Percentiles rank a stretch among this genome's conserved stretches.
Conservation (phyloP, 2,113 vertebrate genomes). For the Stigmatopora nigra region DNA sequence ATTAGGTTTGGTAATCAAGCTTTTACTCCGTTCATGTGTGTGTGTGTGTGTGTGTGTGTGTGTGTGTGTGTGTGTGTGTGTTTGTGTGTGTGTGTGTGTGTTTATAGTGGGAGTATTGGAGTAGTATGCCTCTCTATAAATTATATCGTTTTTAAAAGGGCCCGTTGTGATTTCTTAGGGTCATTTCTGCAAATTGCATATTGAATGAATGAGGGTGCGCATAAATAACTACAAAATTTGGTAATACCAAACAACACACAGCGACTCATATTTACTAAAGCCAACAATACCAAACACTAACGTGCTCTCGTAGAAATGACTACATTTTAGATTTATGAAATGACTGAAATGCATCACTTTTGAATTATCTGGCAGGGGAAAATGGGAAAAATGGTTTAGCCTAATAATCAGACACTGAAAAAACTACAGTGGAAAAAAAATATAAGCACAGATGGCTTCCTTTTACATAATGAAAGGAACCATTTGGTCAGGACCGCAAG, state of each 20-base stretch:
- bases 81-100: background rate
- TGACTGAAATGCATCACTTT: slow-evolving; percentile 23
- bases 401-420: slow-evolving; percentile 42
- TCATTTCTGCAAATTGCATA: slow-evolving; percentile 32
- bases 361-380: slow-evolving; percentile 14
- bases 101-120: slow-evolving; percentile 14
- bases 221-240: slow-evolving; percentile 41
- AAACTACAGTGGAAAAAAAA: slow-evolving; percentile 56
- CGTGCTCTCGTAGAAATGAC: background rate
- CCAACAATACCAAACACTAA: background rate
- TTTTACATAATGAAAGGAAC: slow-evolving; percentile 58
- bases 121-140: slow-evolving; percentile 33
- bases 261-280: slow-evolving; percentile 7
- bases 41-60: slow-evolving; percentile 16
- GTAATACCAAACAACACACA: slow-evolving; percentile 16
- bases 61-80: slow-evolving; percentile 9
- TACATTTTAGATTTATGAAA: slow-evolving; percentile 15
- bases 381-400: slow-evolving; percentile 33
- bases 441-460: slow-evolving; percentile 45
- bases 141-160: slow-evolving; percentile 54
- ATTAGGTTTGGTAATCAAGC: slow-evolving; percentile 55
- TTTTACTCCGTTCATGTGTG: slow-evolving; percentile 14
- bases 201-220: slow-evolving; percentile 38
- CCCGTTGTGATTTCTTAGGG: slow-evolving; percentile 31
- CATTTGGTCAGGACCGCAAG: slow-evolving; percentile 49